Conservation (phyloP, 2,888 invertebrate species). For the Trichogramma evanescens region DNA sequence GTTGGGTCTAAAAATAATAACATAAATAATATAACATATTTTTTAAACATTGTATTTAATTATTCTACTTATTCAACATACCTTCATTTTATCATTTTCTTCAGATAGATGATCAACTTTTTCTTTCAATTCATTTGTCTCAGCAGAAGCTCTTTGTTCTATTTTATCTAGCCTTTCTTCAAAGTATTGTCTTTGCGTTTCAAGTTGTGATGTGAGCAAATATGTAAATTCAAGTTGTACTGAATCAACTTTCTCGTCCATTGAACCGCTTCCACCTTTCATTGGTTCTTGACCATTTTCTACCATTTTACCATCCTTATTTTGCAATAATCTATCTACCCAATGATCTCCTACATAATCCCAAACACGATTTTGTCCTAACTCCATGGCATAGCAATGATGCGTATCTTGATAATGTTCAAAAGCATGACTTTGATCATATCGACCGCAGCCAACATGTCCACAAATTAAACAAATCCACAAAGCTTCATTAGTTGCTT, state of each 20-base stretch:
- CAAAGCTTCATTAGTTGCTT: slow-evolving; percentile 66
- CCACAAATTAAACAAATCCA: slow-evolving; percentile 99
- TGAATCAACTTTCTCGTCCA: slow-evolving; percentile 83
- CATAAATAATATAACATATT: not conserved
- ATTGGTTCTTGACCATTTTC: slow-evolving; percentile 53
- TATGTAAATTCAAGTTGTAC: slow-evolving; percentile 96
- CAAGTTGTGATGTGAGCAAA: slow-evolving; percentile 88
- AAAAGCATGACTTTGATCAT: slow-evolving; percentile 84
- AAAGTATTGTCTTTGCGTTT: slow-evolving; percentile 86
- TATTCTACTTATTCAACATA: slow-evolving; percentile 21
- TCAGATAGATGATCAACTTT: slow-evolving; percentile 51
- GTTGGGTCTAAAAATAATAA: slow-evolving; percentile 43
- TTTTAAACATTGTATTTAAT: not conserved
- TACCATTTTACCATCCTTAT: slow-evolving; percentile 96
- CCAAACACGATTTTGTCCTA: slow-evolving; percentile 97
- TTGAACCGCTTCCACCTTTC: slow-evolving; percentile 54
- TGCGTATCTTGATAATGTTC: slow-evolving; percentile 92
- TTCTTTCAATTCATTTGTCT: slow-evolving; percentile 53
- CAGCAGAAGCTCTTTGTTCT: slow-evolving; percentile 46
- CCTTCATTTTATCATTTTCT: slow-evolving; percentile 46
- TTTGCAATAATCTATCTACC: slow-evolving; percentile 91
- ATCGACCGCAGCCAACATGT: slow-evolving; percentile 95
- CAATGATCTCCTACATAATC: slow-evolving; percentile 98
- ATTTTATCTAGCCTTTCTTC: slow-evolving; percentile 65
- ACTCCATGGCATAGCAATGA: slow-evolving; percentile 94